These are phyloP conservation scores for Mamestra configurata DNA, from an alignment of 1,140 invertebrate genomes.

Conservation along the genomic window DNA sequence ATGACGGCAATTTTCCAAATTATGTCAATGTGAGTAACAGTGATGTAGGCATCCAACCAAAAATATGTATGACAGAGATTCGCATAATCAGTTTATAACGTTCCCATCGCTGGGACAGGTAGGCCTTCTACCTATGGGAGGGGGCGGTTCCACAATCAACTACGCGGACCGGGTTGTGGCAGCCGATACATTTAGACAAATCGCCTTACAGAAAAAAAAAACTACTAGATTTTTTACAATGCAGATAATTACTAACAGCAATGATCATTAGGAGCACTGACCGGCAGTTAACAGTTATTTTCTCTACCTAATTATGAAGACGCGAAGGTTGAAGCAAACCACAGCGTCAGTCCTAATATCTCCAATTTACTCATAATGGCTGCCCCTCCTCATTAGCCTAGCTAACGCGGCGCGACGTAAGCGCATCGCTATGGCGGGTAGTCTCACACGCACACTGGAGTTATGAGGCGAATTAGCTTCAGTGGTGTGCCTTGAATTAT, in stretches of 20 bases:
- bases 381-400: constrained; percentile 33
- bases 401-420: constrained; percentile 31
- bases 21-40: not conserved
- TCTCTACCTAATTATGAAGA: constrained; percentile 32
- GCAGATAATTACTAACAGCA: constrained; percentile 1
- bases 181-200: no score
- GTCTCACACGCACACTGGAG: constrained; percentile 4
- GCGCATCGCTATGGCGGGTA: constrained; percentile 35
- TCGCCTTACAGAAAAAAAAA: not conserved
- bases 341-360: constrained; percentile 39
- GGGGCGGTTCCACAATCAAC: no score
- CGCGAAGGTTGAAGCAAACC: constrained; percentile 38
- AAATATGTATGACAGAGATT: not conserved
- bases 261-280: constrained; percentile 15
- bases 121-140: no score
- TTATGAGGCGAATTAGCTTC: constrained; percentile 27
- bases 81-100: no score
- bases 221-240: not conserved
- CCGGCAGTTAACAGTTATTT: constrained; percentile 30
- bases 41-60: not conserved
- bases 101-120: no score
- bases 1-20: constrained; percentile 1
- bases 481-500: constrained; percentile 5
- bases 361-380: constrained; percentile 44
- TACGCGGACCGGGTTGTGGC: no score